Conservation (phyloP, 2,113 vertebrate genomes). For the Ammodytes dubius region DNA sequence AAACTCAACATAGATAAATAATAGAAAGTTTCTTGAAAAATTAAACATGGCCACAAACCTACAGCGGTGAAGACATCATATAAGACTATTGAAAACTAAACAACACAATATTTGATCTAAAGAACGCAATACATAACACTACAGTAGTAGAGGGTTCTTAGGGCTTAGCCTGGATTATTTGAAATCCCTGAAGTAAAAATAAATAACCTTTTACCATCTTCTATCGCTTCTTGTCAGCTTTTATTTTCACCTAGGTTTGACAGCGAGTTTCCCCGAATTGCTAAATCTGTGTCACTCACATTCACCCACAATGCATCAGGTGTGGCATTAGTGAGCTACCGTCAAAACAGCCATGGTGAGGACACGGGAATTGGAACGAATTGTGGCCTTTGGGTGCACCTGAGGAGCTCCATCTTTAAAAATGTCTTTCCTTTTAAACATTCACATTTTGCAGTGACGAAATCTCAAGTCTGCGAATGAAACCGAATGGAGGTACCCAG, state of each 20-base stretch:
- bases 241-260: constrained; percentile 11
- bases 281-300: neutral
- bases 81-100: neutral
- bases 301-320: neutral
- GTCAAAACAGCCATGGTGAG: constrained; percentile 16
- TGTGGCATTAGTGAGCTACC: neutral
- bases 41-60: neutral
- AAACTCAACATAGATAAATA: neutral
- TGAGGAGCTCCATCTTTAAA: constrained; percentile 38
- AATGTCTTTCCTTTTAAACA: neutral
- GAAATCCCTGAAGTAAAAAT: neutral
- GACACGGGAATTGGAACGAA: constrained; percentile 20
- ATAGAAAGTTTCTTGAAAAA: neutral
- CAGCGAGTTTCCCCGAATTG: neutral
- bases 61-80: neutral
- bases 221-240: neutral
- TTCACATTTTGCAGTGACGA: constrained; percentile 41
- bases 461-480: constrained; percentile 54
- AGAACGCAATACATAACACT: neutral
- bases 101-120: neutral
- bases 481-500: constrained; percentile 28
- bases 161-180: neutral
- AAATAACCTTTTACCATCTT: neutral
- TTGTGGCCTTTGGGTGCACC: constrained; percentile 50
- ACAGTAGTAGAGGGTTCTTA: neutral